Evolutionary conservation across 2,113 vertebrate species (phyloP).

Genomic region (Hystrix cristata): DNA sequence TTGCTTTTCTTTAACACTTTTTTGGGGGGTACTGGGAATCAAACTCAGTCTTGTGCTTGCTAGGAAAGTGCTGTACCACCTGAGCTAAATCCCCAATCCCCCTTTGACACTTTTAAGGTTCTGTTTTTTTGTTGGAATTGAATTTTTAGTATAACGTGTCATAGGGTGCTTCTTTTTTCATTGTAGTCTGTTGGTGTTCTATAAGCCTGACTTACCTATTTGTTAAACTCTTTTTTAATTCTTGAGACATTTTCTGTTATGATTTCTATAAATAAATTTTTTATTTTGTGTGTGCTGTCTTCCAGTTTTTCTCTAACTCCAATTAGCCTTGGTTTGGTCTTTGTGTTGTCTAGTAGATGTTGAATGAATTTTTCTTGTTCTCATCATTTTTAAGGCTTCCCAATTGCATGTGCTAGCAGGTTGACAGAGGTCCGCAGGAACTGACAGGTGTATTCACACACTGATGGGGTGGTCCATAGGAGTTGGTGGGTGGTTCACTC

Average conservation of each 20-base stretch:
- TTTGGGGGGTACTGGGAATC: too few relatives aligned
- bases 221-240: neutral
- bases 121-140: neutral
- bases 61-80: too few relatives aligned
- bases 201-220: neutral
- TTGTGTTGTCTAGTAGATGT: neutral
- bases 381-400: neutral
- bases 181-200: neutral
- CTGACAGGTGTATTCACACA: neutral
- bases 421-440: neutral
- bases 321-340: neutral
- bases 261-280: neutral
- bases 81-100: too few relatives aligned
- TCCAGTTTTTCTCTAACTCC: neutral
- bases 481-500: neutral
- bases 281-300: neutral
- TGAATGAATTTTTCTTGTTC: neutral
- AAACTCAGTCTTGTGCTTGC: too few relatives aligned
- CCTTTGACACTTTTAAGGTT: neutral
- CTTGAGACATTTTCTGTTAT: neutral
- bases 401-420: neutral
- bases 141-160: neutral
- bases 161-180: neutral
- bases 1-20: neutral
- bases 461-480: neutral